Evolutionary conservation across 2,888 invertebrate genomes (phyloP), one percentile per base, ranked within the genome.

Genomic region (Erpobdella octoculata): DNA sequence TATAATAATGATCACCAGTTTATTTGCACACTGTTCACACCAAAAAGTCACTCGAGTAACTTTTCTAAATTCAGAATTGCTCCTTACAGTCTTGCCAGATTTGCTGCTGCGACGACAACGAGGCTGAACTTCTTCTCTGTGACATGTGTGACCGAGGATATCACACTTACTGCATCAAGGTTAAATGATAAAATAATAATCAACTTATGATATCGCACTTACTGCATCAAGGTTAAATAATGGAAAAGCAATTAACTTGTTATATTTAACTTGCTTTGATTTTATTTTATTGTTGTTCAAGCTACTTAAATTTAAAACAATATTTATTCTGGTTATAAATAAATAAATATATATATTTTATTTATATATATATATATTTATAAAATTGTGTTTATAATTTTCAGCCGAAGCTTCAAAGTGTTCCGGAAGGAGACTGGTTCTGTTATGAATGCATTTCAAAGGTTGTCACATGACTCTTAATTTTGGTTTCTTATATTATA

Each of bases 71-170:
- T 21, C 28, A 28, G 59, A 21, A 59, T 25, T 31, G 28, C 31
- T 62, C 31, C 31, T 62, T 62, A 74, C 88, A 95, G 93, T 91
- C 92, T 85, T 96, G 96, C 85, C 96, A 97, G 85, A 94, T 97
- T 85, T 97, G 97, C 85, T 89, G 91, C 81, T 90, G 90, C 80
- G 96, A 94, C 73, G 95, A 96, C 85, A 92, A 94, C 80, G 96
- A 97, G 83, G 95, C 93, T 78, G 91, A 94, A 83, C 85, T 97
- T 77, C 85, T 97, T 78, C 86, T 97, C 33, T 97, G 97, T 84
- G 97, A 97, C 85, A 92, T 94, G 76, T 97, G 97, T 85, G 97
- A 97, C 85, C 92, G 93, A 83, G 97, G 96, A 68, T 96, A 95
- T 85, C 97, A 97, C 85, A 96, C 94, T 65, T 96, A 96, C 83